Conservation (phyloP, 1,140 invertebrate species). For the Mycetomoellerius zeteki region DNA sequence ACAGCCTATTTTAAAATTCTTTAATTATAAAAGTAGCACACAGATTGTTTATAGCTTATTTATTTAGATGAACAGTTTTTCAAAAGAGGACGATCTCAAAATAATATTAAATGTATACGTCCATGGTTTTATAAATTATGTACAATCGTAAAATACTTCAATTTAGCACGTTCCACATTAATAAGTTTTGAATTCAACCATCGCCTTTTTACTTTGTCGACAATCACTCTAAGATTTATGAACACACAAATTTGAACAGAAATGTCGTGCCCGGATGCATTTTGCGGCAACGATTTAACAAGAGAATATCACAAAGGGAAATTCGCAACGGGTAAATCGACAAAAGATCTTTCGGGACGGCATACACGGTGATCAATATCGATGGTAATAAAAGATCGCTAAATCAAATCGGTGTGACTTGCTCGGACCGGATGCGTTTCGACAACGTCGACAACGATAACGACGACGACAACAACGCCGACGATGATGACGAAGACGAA, state of each 20-base stretch:
- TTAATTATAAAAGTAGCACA: slow-evolving; percentile 3
- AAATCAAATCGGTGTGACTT: slow-evolving; percentile 77
- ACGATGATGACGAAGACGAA: slow-evolving; percentile 25
- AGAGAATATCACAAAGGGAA: slow-evolving; percentile 29
- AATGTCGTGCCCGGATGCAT: slow-evolving; percentile 5
- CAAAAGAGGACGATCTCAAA: not conserved
- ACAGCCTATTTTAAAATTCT: not conserved
- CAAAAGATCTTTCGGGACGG: slow-evolving; percentile 17
- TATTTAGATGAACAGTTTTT: slow-evolving; percentile 1
- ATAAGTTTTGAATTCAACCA: not conserved
- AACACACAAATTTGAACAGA: slow-evolving; percentile 43
- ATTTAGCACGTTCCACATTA: slow-evolving; percentile 2
- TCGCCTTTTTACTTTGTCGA: not conserved
- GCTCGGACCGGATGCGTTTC: slow-evolving; percentile 11
- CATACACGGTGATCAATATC: slow-evolving; percentile 75
- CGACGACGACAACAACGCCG: not conserved
- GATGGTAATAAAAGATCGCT: slow-evolving; percentile 79
- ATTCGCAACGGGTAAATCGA: slow-evolving; percentile 54
- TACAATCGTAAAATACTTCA: not conserved
- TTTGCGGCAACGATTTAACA: slow-evolving; percentile 15
- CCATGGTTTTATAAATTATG: not conserved
- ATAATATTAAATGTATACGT: slow-evolving; percentile 6
- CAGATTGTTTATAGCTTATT: slow-evolving; percentile 9
- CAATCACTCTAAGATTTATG: slow-evolving; percentile 25
- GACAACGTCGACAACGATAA: slow-evolving; percentile 2